Percentiles rank a stretch among this genome's conserved stretches.
These are phyloP conservation scores for Aphaenogaster ashmeadi DNA, from an alignment of 1,140 invertebrate genomes.

Conservation along the genomic window DNA sequence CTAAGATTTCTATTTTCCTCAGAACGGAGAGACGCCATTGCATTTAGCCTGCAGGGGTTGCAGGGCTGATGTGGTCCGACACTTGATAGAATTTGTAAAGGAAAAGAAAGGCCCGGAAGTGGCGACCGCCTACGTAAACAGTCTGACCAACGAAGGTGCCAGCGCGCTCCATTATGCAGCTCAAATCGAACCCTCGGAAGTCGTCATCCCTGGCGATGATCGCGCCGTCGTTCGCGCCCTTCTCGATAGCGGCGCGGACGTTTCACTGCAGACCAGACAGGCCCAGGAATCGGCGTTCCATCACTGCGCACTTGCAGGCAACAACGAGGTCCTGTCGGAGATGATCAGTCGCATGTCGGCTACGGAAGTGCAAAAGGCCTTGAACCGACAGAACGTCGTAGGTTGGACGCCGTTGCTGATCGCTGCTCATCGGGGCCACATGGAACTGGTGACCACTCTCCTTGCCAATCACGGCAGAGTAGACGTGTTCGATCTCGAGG, in stretches of 20 bases:
- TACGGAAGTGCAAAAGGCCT: conserved; percentile 95
- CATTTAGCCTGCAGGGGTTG: conserved; percentile 96
- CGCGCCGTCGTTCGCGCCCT: conserved; percentile 96
- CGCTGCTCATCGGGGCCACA: conserved; percentile 93
- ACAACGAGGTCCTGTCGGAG: conserved; percentile 97
- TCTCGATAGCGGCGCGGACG: conserved; percentile 96
- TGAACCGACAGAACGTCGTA: conserved; percentile 96
- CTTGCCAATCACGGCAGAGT: conserved; percentile 97
- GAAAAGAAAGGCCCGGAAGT: conserved; percentile 91
- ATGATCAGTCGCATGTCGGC: conserved; percentile 96
- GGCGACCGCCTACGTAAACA: conserved; percentile 93
- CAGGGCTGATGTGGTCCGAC: conserved; percentile 94
- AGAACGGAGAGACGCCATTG: conserved; percentile 98
- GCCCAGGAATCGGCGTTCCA: conserved; percentile 98
- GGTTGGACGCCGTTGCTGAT: conserved; percentile 99
- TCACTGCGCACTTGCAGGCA: conserved; percentile 97
- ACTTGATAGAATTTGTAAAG: conserved; percentile 95
- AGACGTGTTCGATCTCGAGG: conserved; percentile 99
- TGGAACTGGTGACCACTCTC: conserved; percentile 95
- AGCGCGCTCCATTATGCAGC: conserved; percentile 97
- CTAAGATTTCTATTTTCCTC: not conserved
- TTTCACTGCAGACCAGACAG: conserved; percentile 94
- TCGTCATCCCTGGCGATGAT: conserved; percentile 93
- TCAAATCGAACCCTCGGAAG: conserved; percentile 93
- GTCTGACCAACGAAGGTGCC: conserved; percentile 96